Base-by-base conservation (phyloP, 2,888 invertebrate genomes). In the Nephrotoma guestfalica region DNA sequence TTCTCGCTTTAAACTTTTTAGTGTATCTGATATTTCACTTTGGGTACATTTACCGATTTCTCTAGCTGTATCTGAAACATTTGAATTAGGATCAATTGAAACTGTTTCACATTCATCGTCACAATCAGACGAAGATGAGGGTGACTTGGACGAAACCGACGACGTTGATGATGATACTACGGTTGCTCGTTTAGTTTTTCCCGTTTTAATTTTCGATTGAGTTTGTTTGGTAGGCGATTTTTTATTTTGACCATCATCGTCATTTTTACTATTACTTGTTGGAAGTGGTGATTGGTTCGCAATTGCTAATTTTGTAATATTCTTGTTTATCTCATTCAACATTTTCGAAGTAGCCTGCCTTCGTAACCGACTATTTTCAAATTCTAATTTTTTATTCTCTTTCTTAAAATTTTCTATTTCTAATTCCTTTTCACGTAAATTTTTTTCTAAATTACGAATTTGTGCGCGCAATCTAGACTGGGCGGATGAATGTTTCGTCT, bases 391-490 rank as follows among this genome's bases (percentile, higher is more conserved):
- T 87, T 93, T 93, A 89, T 95, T 95, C 89, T 94, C 94, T 89
- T 94, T 95, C 88, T 93, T 94, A 4, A 96, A 89, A 89, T 94
- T 93, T 87, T 95, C 95, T 18, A 95, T 91, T 90, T 96, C 95
- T 86, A 93, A 92, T 88, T 94, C 94, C 41, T 95, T 90, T 85
- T 93, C 93, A 42, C 92, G 92, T 88, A 95, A 94, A 88, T 96
- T 96, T 89, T 94, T 94, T 90, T 96, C 96, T 86, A 95, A 91
- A 85, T 94, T 93, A 90, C 96, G 94, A 42, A 96, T 91, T 91
- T 96, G 96, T 88, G 95, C 95, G 30, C 96, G 93, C 9, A 96
- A 92, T 88, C 96, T 93, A 0, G 95, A 95, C 89, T 95, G 95
- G 0, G 93, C 93, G 0, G 95, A 94, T 5, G 95, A 94, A 89